These are phyloP conservation scores for Ips typographus DNA, from an alignment of 1,140 invertebrate genomes.

Conservation along the genomic window DNA sequence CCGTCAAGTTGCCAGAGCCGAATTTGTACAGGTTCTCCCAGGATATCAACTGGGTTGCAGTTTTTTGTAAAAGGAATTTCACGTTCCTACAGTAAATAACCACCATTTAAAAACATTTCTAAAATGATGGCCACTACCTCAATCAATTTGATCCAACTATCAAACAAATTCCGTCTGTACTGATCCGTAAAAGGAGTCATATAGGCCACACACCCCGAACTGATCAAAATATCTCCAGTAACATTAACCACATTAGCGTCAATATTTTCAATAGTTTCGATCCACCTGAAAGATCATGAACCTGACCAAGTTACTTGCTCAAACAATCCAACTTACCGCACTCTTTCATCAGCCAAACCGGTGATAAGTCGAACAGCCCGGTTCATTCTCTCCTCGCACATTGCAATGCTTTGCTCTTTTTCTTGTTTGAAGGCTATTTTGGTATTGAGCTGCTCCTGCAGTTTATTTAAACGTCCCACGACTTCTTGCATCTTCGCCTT, in stretches of 20 bases:
- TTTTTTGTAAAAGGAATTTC: slow-evolving; percentile 59
- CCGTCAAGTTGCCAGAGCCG: slow-evolving; percentile 68
- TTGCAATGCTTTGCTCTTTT: slow-evolving; percentile 73
- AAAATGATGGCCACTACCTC: slow-evolving; percentile 15
- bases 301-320: neutral
- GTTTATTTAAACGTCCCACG: slow-evolving; percentile 61
- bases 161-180: slow-evolving; percentile 54
- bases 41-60: slow-evolving; percentile 59
- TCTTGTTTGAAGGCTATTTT: slow-evolving; percentile 65
- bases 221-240: slow-evolving; percentile 61
- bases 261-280: slow-evolving; percentile 63
- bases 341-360: slow-evolving; percentile 56
- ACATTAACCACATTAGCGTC: slow-evolving; percentile 65
- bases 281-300: slow-evolving; percentile 56
- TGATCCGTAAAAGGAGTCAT: slow-evolving; percentile 66
- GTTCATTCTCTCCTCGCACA: slow-evolving; percentile 75
- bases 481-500: slow-evolving; percentile 62
- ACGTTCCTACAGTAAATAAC: slow-evolving; percentile 23
- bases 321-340: slow-evolving; percentile 22
- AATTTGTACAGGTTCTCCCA: slow-evolving; percentile 65
- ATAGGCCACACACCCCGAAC: slow-evolving; percentile 70
- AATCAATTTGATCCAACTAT: slow-evolving; percentile 36
- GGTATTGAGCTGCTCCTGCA: slow-evolving; percentile 64
- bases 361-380: slow-evolving; percentile 70
- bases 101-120: neutral